These are phyloP conservation scores for Sesia apiformis DNA, from an alignment of 2,888 invertebrate genomes.

Conservation along the genomic window DNA sequence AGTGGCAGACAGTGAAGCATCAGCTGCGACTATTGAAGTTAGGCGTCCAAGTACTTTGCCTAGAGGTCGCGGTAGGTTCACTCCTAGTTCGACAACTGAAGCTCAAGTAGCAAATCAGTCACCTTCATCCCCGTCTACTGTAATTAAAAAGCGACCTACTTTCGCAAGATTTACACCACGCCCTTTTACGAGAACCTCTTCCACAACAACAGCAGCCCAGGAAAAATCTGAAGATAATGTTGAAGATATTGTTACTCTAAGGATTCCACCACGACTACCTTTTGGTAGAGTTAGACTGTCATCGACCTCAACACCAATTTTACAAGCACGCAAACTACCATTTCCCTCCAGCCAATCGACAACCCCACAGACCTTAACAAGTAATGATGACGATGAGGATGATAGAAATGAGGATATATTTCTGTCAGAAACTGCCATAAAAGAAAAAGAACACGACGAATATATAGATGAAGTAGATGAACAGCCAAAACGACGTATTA, in stretches of 20 bases:
- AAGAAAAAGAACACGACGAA: slow-evolving; percentile 59
- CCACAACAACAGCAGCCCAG: slow-evolving; percentile 14
- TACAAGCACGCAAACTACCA: slow-evolving; percentile 43
- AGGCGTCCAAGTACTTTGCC: slow-evolving; percentile 41
- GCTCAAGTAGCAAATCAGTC: slow-evolving; percentile 19
- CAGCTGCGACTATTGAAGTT: slow-evolving; percentile 55
- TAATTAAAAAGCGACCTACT: slow-evolving; percentile 37
- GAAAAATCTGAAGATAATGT: slow-evolving; percentile 17
- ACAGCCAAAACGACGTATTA: slow-evolving; percentile 30
- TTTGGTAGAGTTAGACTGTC: slow-evolving; percentile 37
- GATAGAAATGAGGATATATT: slow-evolving; percentile 52
- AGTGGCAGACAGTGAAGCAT: slow-evolving; percentile 49
- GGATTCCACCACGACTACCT: slow-evolving; percentile 32
- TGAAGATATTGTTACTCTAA: slow-evolving; percentile 25
- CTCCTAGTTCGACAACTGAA: slow-evolving; percentile 36
- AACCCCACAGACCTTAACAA: slow-evolving; percentile 28
- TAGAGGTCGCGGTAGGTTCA: slow-evolving; percentile 50
- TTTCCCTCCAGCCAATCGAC: slow-evolving; percentile 37
- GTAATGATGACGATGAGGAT: slow-evolving; percentile 36
- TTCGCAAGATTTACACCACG: slow-evolving; percentile 59
- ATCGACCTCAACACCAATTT: slow-evolving; percentile 17
- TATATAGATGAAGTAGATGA: slow-evolving; percentile 13
- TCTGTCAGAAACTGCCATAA: slow-evolving; percentile 66
- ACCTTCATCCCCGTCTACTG: slow-evolving; percentile 13
- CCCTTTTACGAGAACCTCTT: slow-evolving; percentile 43